These are phyloP conservation scores for Ascidia mentula DNA, from an alignment of 23 tunicate genomes.

Conservation along the genomic window DNA sequence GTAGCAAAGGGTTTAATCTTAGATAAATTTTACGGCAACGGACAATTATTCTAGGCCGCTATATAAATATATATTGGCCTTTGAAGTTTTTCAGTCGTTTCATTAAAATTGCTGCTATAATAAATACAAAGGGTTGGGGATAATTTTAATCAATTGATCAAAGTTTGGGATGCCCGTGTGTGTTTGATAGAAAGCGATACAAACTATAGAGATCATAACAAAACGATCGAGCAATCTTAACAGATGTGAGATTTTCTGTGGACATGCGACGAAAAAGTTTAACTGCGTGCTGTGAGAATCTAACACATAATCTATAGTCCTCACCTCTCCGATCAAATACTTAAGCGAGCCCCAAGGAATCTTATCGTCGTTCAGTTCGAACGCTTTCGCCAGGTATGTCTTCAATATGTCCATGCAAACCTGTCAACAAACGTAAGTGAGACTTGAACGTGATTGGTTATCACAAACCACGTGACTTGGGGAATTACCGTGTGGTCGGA, in stretches of 20 bases:
- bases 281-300: neutral
- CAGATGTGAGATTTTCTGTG: neutral
- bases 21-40: too few species aligned
- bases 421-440: constrained; percentile 21
- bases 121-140: too few species aligned
- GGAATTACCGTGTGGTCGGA: constrained; percentile 91
- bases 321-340: constrained; percentile 97
- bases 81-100: too few species aligned
- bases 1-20: too few species aligned
- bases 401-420: constrained; percentile 99
- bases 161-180: too few species aligned
- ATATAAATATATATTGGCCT: too few species aligned
- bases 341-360: constrained; percentile 98
- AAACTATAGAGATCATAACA: too few species aligned
- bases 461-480: neutral
- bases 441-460: neutral
- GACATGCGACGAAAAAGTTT: neutral
- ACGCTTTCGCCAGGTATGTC: constrained; percentile 91
- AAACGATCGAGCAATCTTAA: neutral
- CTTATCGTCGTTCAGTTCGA: constrained; percentile 83
- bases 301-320: neutral
- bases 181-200: neutral
- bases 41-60: too few species aligned
- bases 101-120: too few species aligned
- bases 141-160: too few species aligned